Base-by-base conservation (phyloP, 2,888 invertebrate species). In the Plagodis pulveraria region DNA sequence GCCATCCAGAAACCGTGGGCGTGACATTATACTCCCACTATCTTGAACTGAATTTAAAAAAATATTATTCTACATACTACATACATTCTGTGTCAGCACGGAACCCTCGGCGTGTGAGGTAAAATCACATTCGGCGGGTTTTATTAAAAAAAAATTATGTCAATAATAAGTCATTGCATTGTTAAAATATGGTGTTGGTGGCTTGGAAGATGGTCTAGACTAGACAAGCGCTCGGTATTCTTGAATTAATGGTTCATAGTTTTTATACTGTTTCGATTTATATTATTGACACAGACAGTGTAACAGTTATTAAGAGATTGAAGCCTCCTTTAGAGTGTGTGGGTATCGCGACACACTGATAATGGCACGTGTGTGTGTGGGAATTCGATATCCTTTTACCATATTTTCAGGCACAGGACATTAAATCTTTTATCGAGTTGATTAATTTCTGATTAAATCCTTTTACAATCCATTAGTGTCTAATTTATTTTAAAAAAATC, bases 301-400 rank as follows among this genome's bases (percentile, higher is more conserved):
- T 42, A 35, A 43, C 7, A 47, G 54, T 50, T 12, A 43, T 40
- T 56, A 41, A 73, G 22, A 56, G 56, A 56, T 52, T 56, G 72
- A 79, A 82, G 82, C 80, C 82, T 83, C 73, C 63, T 67, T 62
- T 65, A 55, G 66, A 62, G 40, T 34, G 67, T 77, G 73, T 68
- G 57, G 36, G 62, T 79, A 65, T 71, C 76, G 75, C 77, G 53
- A 77, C 70, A 72, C 64, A 70, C 73, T 76, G 77, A 77, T 56
- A 77, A 76, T 66, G 72, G 75, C 69, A 64, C 65, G 68, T 73
- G 72, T 70, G 74, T 49, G 74, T 49, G 66, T 63, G 73, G 69
- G 72, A 72, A 66, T 70, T 67, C 60, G 69, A 67, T 68, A 71
- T 78, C 77, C 79, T 83, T 81, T 77, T 77, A 77, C 65, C 74